A percentile compares a stretch with the other conserved stretches of the same genome.
Conservation (phyloP, 2,113 vertebrate genomes). For the Lanius collurio region DNA sequence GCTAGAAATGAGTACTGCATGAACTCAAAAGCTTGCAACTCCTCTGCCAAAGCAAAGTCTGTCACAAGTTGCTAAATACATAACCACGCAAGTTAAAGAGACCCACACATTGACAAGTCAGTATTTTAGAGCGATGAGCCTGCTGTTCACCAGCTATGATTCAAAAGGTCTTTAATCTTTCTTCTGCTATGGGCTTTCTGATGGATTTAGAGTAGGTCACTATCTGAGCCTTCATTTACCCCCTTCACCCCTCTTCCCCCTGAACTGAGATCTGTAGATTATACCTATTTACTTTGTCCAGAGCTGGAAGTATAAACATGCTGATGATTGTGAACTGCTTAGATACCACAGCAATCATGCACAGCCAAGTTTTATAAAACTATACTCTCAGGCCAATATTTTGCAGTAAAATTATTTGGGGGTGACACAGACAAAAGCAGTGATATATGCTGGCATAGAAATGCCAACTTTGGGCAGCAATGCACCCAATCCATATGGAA, state of each 20-base stretch:
- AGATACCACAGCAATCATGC: not conserved
- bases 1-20: slow-evolving; percentile 1
- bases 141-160: not conserved
- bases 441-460: not conserved
- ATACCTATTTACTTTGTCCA: not conserved
- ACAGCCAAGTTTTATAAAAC: not conserved
- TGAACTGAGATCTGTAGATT: not conserved
- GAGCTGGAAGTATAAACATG: not conserved
- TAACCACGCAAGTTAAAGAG: not conserved
- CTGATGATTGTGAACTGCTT: not conserved
- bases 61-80: slow-evolving; percentile 26
- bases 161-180: not conserved
- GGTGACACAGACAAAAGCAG: not conserved
- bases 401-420: not conserved
- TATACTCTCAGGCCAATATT: not conserved
- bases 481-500: rapidly evolving
- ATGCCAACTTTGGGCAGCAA: not conserved
- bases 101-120: not conserved
- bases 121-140: not conserved
- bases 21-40: not conserved
- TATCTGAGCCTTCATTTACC: not conserved
- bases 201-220: not conserved
- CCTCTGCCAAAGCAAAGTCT: slow-evolving; percentile 19
- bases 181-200: not conserved
- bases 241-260: not conserved